These are phyloP conservation scores for Lathamus discolor DNA, from an alignment of 2,113 vertebrate species.

Conservation along the genomic window DNA sequence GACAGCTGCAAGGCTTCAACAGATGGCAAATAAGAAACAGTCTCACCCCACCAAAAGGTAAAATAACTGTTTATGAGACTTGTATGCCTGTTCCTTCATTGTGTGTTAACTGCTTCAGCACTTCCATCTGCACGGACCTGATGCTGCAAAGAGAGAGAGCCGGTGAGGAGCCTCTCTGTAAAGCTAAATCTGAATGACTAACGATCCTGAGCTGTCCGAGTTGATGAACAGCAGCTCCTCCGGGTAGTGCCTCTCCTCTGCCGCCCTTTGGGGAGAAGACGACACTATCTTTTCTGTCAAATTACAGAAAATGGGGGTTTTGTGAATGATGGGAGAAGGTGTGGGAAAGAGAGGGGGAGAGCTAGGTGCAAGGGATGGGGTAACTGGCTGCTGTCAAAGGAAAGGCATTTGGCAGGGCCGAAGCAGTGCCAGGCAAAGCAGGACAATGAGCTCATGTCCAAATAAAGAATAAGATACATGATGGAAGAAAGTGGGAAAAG, in stretches of 20 bases:
- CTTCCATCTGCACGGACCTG: background rate
- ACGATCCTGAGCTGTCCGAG: background rate
- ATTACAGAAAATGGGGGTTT: background rate
- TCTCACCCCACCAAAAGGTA: slow-evolving; percentile 70
- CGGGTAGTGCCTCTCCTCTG: background rate
- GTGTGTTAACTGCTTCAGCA: background rate
- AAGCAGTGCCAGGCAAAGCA: background rate
- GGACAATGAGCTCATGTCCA: background rate
- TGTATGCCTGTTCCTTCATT: background rate
- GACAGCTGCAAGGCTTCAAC: slow-evolving; percentile 72
- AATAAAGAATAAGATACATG: background rate
- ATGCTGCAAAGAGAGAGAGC: background rate
- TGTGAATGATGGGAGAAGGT: background rate
- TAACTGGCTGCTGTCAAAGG: background rate
- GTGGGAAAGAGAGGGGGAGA: background rate
- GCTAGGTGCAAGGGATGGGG: background rate
- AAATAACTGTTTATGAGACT: background rate
- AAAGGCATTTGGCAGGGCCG: background rate
- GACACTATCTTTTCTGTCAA: background rate
- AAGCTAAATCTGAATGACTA: background rate
- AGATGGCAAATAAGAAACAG: slow-evolving; percentile 37
- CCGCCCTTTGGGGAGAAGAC: background rate
- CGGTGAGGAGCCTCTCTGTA: background rate
- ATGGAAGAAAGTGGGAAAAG: background rate
- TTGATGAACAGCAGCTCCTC: background rate